A percentile compares a stretch with the other conserved stretches of the same genome.
These are phyloP conservation scores for Apamea monoglypha DNA, from an alignment of 2,888 invertebrate species.

Conservation along the genomic window DNA sequence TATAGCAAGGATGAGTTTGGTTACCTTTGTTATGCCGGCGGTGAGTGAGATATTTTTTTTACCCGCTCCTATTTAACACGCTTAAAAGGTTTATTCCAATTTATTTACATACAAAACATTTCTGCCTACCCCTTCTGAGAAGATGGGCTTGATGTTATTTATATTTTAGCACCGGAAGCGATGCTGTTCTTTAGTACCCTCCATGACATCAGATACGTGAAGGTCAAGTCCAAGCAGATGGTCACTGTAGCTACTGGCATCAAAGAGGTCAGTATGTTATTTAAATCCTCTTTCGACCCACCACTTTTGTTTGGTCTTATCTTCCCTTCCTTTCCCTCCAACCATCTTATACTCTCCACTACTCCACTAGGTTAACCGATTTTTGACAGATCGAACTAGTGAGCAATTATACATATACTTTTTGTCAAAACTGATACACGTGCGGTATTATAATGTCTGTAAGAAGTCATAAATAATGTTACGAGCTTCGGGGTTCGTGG, in stretches of 20 bases:
- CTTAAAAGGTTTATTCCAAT: background rate
- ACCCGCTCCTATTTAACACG: too few relatives aligned
- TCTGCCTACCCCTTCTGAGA: background rate
- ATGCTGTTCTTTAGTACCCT: constrained; percentile 92
- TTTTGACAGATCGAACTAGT: too few relatives aligned
- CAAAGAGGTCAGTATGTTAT: constrained; percentile 75
- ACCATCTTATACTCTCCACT: background rate
- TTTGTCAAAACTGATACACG: too few relatives aligned
- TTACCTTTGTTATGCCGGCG: constrained; percentile 79
- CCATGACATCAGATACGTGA: constrained; percentile 91
- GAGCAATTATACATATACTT: too few relatives aligned
- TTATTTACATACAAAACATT: background rate
- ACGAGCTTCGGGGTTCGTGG: too few relatives aligned
- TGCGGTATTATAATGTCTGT: too few relatives aligned
- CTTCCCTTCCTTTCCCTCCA: background rate
- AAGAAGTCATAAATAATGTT: too few relatives aligned
- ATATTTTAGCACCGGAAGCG: constrained; percentile 90
- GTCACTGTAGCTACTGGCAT: constrained; percentile 78
- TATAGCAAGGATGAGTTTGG: constrained; percentile 70
- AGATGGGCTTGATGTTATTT: background rate
- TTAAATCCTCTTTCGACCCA: background rate
- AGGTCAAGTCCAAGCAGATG: constrained; percentile 89
- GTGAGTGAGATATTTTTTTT: constrained; percentile 67
- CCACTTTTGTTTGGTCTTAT: background rate
- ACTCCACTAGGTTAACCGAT: too few relatives aligned